Conservation (phyloP, 2,797 vertebrate species). For the Catamblyrhynchus diadema region DNA sequence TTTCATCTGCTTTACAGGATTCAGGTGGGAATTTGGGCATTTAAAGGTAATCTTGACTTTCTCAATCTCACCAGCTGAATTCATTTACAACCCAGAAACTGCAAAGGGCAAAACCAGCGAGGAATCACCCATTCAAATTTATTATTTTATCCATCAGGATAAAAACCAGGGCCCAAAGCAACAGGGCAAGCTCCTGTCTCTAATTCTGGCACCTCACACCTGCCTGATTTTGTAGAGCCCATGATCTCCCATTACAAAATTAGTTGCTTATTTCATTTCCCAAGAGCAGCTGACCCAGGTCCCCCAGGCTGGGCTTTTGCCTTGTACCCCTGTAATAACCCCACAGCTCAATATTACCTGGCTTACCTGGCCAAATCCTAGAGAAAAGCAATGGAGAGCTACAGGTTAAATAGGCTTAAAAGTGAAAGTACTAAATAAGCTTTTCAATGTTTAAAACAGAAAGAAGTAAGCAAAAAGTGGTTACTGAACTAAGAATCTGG, state of each 20-base stretch:
- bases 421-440: background rate
- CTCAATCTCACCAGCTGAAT: background rate
- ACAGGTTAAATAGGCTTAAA: background rate
- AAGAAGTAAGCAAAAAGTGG: background rate
- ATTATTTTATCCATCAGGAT: background rate
- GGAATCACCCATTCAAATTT: background rate
- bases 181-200: background rate
- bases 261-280: background rate
- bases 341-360: background rate
- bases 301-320: background rate
- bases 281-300: background rate
- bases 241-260: background rate
- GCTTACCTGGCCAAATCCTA: background rate
- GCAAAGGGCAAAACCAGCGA: background rate
- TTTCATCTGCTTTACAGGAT: background rate
- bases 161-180: background rate
- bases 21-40: background rate
- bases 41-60: background rate
- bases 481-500: background rate
- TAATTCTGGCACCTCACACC: fast-evolving
- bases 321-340: background rate
- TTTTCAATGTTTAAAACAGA: background rate
- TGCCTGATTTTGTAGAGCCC: background rate
- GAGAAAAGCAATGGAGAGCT: background rate
- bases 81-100: background rate